Percentiles rank a stretch among this genome's conserved stretches.
phyloP scores from a whole-genome alignment of 2,888 invertebrate genomes.

The Lagria hirta region DNA sequence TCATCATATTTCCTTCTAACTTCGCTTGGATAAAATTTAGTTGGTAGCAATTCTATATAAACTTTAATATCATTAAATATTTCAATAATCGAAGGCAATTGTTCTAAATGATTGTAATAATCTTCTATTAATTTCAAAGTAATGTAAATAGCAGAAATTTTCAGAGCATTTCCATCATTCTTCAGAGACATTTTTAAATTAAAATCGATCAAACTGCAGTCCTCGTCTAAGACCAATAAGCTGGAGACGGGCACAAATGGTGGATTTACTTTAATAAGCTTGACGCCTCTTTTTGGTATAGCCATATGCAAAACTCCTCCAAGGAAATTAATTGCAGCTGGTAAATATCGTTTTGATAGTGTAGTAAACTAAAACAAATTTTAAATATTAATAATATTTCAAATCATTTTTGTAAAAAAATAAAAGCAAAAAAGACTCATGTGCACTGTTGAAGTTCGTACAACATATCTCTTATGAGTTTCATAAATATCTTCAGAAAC shows the following conservation, averaged over 20 bases:
- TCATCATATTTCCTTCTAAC: conserved; percentile 56
- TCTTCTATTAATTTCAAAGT: conserved; percentile 62
- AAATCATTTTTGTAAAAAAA: conserved; percentile 1
- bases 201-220: conserved; percentile 48
- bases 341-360: conserved; percentile 78
- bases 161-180: conserved; percentile 66
- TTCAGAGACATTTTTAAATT: conserved; percentile 57
- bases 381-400: conserved; percentile 7
- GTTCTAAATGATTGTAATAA: conserved; percentile 57
- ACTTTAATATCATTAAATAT: conserved; percentile 60
- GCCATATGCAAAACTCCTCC: conserved; percentile 74
- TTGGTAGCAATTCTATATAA: conserved; percentile 60
- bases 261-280: conserved; percentile 64
- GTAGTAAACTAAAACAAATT: conserved; percentile 66
- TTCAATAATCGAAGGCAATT: conserved; percentile 48
- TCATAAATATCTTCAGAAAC: no score
- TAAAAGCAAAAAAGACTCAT: conserved; percentile 4
- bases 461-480: no score
- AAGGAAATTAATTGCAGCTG: conserved; percentile 79
- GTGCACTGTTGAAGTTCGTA: conserved; percentile 1
- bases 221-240: conserved; percentile 59
- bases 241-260: conserved; percentile 63
- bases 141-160: conserved; percentile 62
- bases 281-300: conserved; percentile 63
- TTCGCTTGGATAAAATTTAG: conserved; percentile 64